Evolutionary conservation across 2,113 vertebrate species (phyloP).

Genomic region (Ctenodactylus gundi): DNA sequence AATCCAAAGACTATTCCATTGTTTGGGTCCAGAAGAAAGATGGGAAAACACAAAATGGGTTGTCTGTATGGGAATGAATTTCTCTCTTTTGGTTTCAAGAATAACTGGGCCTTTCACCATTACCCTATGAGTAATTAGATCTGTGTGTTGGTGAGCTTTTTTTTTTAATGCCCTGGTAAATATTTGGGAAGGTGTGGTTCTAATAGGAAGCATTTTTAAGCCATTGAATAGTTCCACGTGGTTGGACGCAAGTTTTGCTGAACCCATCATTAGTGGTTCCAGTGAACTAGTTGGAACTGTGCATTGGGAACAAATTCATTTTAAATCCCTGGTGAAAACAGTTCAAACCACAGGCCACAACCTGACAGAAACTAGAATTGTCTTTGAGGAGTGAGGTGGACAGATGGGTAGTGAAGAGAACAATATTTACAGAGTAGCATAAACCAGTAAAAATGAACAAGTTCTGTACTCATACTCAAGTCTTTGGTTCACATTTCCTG

Average conservation of each 20-base stretch:
- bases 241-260: not conserved
- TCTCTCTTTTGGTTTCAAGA: not conserved
- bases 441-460: not conserved
- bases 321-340: not conserved
- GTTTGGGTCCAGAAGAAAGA: not conserved
- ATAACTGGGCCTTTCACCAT: not conserved
- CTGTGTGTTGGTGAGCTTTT: not conserved
- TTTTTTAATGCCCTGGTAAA: not conserved
- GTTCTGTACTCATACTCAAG: not conserved
- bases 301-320: not conserved
- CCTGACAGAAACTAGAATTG: not conserved
- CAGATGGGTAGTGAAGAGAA: not conserved
- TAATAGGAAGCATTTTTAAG: not conserved
- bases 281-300: not conserved
- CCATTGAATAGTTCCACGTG: not conserved
- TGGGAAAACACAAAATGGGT: not conserved
- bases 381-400: not conserved
- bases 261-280: not conserved
- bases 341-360: not conserved
- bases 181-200: not conserved
- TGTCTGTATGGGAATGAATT: not conserved
- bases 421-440: slow-evolving; percentile 14
- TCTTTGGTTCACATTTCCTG: not conserved
- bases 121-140: not conserved
- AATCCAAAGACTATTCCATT: not conserved